Conservation (phyloP, 1,140 invertebrate genomes). For the Atta cephalotes region DNA sequence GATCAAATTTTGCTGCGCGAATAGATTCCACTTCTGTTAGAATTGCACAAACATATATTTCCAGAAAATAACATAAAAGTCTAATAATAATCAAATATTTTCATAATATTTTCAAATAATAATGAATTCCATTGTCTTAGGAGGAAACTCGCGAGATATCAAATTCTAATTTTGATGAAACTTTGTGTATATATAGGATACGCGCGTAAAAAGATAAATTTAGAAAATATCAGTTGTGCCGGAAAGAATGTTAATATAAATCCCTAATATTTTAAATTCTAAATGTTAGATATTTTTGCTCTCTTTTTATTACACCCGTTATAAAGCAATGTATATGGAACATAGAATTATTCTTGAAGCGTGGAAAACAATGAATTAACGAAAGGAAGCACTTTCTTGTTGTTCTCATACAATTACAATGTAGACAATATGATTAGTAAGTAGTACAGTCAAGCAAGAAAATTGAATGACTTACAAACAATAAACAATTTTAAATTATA, state of each 20-base stretch:
- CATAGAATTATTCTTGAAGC: constrained; percentile 74
- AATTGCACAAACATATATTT: neutral
- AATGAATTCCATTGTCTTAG: neutral
- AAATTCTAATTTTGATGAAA: too few relatives aligned
- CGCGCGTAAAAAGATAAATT: too few relatives aligned
- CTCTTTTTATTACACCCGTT: constrained; percentile 36
- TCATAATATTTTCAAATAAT: neutral
- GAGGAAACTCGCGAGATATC: too few relatives aligned
- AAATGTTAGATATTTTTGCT: neutral
- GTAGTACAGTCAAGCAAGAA: constrained; percentile 46
- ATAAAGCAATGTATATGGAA: constrained; percentile 17
- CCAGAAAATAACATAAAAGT: constrained; percentile 15
- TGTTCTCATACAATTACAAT: constrained; percentile 61
- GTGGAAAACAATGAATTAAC: constrained; percentile 74
- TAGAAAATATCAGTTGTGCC: too few relatives aligned
- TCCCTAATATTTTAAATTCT: neutral
- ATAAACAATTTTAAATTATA: neutral
- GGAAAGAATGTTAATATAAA: too few relatives aligned
- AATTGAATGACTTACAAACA: neutral
- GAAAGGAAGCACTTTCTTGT: constrained; percentile 80
- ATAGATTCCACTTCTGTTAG: constrained; percentile 10
- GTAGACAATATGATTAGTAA: constrained; percentile 12
- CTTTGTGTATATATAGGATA: too few relatives aligned
- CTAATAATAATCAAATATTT: neutral
- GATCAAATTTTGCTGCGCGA: constrained; percentile 54